Conservation (phyloP, 1,140 invertebrate genomes). For the Trinorchestia longiramus region DNA sequence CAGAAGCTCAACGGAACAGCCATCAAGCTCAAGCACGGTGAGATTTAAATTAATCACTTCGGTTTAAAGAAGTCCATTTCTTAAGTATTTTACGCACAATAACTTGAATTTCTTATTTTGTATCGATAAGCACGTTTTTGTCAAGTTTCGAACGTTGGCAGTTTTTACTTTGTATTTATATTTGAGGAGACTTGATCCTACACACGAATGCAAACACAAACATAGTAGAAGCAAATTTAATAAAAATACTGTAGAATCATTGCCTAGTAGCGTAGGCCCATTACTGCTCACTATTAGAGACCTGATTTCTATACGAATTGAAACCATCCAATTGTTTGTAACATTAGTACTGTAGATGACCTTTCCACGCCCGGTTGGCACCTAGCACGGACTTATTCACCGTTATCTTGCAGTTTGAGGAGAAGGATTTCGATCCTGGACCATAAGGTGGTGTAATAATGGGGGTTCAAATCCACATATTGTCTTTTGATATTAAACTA, state of each 20-base stretch:
- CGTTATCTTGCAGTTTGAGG: not conserved
- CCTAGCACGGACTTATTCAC: not conserved
- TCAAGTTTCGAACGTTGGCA: too few relatives aligned
- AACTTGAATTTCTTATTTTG: too few relatives aligned
- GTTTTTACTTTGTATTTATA: too few relatives aligned
- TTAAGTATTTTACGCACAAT: not conserved
- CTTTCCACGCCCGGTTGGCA: not conserved
- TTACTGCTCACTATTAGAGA: not conserved
- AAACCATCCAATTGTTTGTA: not conserved
- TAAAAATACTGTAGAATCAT: too few relatives aligned
- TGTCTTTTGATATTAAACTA: too few relatives aligned
- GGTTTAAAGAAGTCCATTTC: not conserved
- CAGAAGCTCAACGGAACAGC: constrained; percentile 44
- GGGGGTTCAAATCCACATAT: too few relatives aligned
- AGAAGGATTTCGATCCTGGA: not conserved
- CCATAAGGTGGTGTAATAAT: too few relatives aligned
- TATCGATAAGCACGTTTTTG: too few relatives aligned
- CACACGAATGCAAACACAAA: too few relatives aligned
- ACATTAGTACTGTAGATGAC: not conserved
- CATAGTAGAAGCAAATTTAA: too few relatives aligned
- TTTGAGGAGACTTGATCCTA: too few relatives aligned
- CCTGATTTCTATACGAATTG: not conserved
- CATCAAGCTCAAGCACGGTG: constrained; percentile 34
- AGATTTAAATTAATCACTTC: not conserved
- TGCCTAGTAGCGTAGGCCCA: not conserved